Conservation (phyloP, 2,113 vertebrate genomes). For the Zosterops hypoxanthus region DNA sequence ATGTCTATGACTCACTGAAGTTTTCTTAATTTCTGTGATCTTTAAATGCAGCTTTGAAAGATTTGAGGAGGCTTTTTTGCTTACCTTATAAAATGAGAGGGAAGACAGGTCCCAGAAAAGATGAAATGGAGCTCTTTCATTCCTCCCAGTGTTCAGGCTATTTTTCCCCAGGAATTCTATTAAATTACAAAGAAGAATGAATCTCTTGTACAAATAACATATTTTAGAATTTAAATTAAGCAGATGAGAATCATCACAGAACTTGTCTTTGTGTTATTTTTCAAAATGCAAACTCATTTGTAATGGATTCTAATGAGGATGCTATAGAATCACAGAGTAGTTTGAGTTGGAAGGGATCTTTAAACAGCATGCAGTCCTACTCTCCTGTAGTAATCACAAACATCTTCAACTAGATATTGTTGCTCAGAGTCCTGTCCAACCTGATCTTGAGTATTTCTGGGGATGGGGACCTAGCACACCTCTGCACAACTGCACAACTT, state of each 20-base stretch:
- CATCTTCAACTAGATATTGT: neutral
- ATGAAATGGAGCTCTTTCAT: neutral
- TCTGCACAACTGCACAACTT: neutral
- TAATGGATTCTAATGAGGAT: neutral
- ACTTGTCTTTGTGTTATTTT: neutral
- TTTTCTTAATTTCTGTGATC: neutral
- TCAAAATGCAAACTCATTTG: neutral
- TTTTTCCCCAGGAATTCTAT: neutral
- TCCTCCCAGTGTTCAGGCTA: neutral
- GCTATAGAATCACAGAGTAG: neutral
- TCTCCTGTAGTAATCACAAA: accelerated
- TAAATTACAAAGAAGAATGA: neutral
- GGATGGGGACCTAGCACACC: neutral
- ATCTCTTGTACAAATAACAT: neutral
- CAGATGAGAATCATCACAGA: neutral
- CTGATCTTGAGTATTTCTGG: neutral
- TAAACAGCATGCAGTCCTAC: neutral
- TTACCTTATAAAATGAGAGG: neutral
- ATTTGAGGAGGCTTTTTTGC: neutral
- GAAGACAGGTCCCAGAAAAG: neutral
- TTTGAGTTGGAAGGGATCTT: neutral
- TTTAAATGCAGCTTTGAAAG: neutral
- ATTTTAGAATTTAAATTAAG: neutral
- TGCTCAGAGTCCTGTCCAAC: accelerated
- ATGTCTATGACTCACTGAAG: neutral